A percentile compares a stretch with the other conserved stretches of the same genome.
Evolutionary conservation across 2,888 invertebrate species (phyloP).

Genomic region (Cephus runcator): DNA sequence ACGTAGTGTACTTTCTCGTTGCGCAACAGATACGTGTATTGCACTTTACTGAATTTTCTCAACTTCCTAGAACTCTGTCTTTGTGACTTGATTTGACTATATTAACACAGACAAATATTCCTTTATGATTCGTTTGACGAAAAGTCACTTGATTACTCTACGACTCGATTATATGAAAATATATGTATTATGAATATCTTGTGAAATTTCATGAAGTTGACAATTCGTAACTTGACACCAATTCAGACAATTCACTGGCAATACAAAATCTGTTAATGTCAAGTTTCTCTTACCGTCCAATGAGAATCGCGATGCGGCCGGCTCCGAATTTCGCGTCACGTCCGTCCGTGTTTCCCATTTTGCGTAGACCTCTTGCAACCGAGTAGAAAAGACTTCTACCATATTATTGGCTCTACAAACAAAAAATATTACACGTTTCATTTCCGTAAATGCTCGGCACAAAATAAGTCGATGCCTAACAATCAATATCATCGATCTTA

Average conservation of each 20-base stretch:
- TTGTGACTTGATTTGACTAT: neutral
- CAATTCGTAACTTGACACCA: neutral
- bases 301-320: conserved; percentile 54
- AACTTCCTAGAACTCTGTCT: neutral
- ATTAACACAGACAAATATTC: neutral
- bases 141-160: neutral
- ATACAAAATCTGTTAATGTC: neutral
- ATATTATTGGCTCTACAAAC: conserved; percentile 68
- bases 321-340: conserved; percentile 55
- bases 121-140: neutral
- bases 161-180: neutral
- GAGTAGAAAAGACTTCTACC: conserved; percentile 70
- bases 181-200: neutral
- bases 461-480: neutral
- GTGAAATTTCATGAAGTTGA: neutral
- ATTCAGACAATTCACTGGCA: neutral
- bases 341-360: conserved; percentile 65
- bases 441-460: neutral
- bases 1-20: neutral
- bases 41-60: neutral
- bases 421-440: neutral
- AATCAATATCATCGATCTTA: neutral
- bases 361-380: conserved; percentile 69
- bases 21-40: neutral
- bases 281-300: conserved; percentile 46